A percentile compares a stretch with the other conserved stretches of the same genome.
Evolutionary conservation across 2,113 vertebrate species (phyloP).

Genomic region (Cochlearius cochlearius): DNA sequence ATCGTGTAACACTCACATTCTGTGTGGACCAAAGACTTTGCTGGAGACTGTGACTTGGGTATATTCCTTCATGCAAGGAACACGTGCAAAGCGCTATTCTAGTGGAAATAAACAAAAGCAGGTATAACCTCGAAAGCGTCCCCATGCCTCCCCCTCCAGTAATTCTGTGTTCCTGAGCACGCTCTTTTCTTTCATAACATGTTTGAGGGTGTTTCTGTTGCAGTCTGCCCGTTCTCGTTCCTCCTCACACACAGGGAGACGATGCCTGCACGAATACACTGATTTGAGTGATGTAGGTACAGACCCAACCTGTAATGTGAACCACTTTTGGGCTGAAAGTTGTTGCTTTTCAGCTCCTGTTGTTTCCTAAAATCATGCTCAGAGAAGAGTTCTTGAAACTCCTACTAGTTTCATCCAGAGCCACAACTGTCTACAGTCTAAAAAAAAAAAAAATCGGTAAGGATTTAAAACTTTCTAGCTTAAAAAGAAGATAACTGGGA

Average conservation of each 20-base stretch:
- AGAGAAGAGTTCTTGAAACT: not conserved
- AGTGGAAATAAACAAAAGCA: not conserved
- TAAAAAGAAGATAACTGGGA: not conserved
- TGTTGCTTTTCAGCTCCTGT: not conserved
- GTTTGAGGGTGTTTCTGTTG: not conserved
- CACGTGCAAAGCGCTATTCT: not conserved
- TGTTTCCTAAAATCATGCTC: not conserved
- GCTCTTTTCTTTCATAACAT: not conserved
- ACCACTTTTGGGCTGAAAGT: not conserved
- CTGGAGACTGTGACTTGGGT: not conserved
- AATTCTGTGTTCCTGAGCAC: not conserved
- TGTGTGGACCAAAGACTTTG: not conserved
- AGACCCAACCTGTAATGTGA: not conserved
- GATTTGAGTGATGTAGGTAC: not conserved
- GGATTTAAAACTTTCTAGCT: not conserved
- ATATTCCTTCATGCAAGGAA: not conserved
- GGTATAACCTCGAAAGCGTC: rapidly evolving
- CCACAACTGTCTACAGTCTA: not conserved
- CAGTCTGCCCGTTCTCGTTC: not conserved
- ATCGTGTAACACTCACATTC: not conserved
- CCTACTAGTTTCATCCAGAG: not conserved
- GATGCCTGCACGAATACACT: not conserved
- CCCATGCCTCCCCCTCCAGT: not conserved
- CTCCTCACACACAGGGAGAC: not conserved
- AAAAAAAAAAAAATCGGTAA: not conserved